These are phyloP conservation scores for Schrankia costaestrigalis DNA, from an alignment of 2,888 invertebrate species.

Conservation along the genomic window DNA sequence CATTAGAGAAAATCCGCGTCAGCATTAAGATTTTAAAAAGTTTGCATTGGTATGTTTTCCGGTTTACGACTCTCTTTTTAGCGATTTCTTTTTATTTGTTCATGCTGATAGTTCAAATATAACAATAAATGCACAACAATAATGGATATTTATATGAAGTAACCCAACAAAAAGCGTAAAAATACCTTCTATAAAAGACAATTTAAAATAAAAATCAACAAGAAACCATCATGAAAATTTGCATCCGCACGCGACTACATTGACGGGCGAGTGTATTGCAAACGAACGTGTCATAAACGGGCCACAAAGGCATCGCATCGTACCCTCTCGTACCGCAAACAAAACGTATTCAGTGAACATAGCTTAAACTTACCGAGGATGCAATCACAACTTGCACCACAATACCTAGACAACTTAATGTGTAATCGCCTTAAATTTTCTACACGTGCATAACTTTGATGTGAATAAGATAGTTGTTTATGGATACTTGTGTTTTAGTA, in stretches of 20 bases:
- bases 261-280: constrained; percentile 50
- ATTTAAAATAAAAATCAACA: constrained; percentile 1
- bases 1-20: no score
- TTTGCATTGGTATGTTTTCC: no score
- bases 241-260: constrained; percentile 35
- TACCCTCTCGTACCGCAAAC: constrained; percentile 37
- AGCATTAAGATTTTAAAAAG: no score
- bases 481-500: constrained; percentile 8
- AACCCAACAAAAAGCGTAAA: background rate
- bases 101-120: no score
- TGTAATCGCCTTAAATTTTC: constrained; percentile 53
- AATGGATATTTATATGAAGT: background rate
- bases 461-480: constrained; percentile 21
- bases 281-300: constrained; percentile 46
- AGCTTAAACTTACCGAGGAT: constrained; percentile 59
- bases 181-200: background rate
- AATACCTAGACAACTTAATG: constrained; percentile 43
- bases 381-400: constrained; percentile 67
- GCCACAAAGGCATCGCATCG: constrained; percentile 53
- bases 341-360: constrained; percentile 59
- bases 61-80: no score
- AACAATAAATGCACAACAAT: no score
- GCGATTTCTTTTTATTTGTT: no score
- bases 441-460: constrained; percentile 27
- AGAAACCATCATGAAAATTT: constrained; percentile 34